Evolutionary conservation across 37 sponge, comb jelly and placozoan genomes (phyloP), one percentile per base, ranked within the genome.

Genomic region (Theonella swinhoei): DNA sequence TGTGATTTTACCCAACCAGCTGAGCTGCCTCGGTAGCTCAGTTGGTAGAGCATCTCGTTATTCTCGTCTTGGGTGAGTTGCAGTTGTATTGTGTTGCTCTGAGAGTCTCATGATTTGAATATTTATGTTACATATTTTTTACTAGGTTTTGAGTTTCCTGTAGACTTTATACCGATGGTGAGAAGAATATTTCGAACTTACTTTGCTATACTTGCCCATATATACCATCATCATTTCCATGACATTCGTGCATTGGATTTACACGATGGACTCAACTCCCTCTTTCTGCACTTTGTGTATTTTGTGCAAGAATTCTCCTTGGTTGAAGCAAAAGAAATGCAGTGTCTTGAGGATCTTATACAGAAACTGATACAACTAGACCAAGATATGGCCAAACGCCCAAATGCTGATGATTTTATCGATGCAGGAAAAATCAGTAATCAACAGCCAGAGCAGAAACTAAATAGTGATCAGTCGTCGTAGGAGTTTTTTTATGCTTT

Each of bases 251-350:
- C 60, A 41, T 76, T 95, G 2, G 64, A 75, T 32, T 41, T 85
- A 2, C 83, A 92, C 73, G 85, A 89, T 36, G 84, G 87, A 30
- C 76, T 96, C 11, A 96, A 96, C 83, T 88, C 93, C 5, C 63
- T 96, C 26, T 86, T 96, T 33, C 93, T 93, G 29, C 96, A 96
- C 63, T 91, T 93, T 63, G 86, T 88, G n/a, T 90, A 93, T 68
- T 96, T 96, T 76, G 81, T 87, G 4, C 85, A 90, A 83, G 89
- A 96, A 29, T 96, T 96, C 77, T 40, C 26, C 19, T 79, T 96
- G 11, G 37, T 96, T 23, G 96, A 96, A 19, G 62, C 62, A 31
- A 90, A 80, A 68, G 96, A 96, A 64, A 64, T 87, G 41, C 31
- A 61, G 0, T 81, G 88, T 43, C 29, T 96, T 35, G 93, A 92